Conservation (phyloP, 2,797 vertebrate species). For the Notoglanidium macrostoma region DNA sequence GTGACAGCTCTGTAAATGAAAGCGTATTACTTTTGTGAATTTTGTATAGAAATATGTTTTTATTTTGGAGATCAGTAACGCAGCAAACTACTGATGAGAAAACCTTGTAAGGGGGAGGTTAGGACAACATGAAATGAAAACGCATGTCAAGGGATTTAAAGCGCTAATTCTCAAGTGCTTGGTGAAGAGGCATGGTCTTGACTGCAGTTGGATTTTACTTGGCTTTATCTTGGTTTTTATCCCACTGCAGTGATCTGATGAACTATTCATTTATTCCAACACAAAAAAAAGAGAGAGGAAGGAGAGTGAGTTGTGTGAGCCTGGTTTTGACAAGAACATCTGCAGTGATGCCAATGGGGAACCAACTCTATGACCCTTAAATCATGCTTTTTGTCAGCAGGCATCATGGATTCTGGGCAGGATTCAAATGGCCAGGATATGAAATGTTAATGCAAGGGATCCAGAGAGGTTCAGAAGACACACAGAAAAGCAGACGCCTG, state of each 20-base stretch:
- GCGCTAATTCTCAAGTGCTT: neutral
- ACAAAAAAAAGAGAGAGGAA: neutral
- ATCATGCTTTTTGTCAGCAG: constrained; percentile 23
- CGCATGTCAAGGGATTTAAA: neutral
- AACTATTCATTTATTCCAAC: neutral
- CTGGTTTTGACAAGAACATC: constrained; percentile 22
- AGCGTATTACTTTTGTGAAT: neutral
- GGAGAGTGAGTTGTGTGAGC: neutral
- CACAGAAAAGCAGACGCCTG: neutral
- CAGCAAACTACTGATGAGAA: neutral
- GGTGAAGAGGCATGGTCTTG: neutral
- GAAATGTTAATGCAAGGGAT: constrained; percentile 30
- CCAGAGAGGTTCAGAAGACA: constrained; percentile 12
- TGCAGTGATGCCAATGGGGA: constrained; percentile 2
- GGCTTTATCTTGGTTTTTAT: neutral
- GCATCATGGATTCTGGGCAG: constrained; percentile 21
- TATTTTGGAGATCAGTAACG: neutral
- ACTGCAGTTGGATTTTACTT: neutral
- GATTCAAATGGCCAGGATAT: constrained; percentile 23
- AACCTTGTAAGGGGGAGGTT: neutral
- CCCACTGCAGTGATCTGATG: neutral
- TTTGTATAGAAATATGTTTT: neutral
- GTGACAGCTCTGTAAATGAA: neutral
- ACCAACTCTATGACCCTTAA: constrained; percentile 9
- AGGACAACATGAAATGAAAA: neutral